Evolutionary conservation across 2,888 invertebrate species (phyloP), one percentile per base, ranked within the genome.

Genomic region (Electrophaes corylata): DNA sequence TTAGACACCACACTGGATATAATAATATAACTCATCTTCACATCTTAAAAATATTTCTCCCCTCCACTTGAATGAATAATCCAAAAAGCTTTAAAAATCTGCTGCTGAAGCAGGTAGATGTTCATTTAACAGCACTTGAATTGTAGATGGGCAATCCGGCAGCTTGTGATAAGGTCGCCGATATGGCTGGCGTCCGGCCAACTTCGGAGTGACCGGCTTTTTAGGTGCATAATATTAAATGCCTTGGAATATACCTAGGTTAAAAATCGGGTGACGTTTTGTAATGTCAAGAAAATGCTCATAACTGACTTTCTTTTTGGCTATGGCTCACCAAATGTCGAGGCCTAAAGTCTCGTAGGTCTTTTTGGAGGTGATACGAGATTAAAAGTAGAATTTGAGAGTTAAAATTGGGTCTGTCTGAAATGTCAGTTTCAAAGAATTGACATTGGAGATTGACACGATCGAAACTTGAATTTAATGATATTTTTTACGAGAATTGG

Each of bases 101-200:
- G 18, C 47, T 11, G 12, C 43, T 67, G 46, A 46, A 65, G 47
- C 52, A 55, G 48, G 45, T 44, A 49, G 39, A 58, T 59, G 68
- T 65, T 69, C 62, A 70, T 65, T 65, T 63, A 62, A 69, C 69
- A 65, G 55, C 64, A 62, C 71, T 67, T 67, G 60, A 61, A 66
- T 71, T 75, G 73, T 75, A 72, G 70, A 70, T 74, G 65, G 54
- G 61, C 59, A 62, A 72, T 68, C 63, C 54, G 57, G 50, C 26
- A 41, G 53, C 44, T 14, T 23, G 48, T 39, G 54, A 59, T 59
- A 59, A 59, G 53, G 59, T 41, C 19, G 39, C 39, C 16, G 48
- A 20, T 54, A 60, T 49, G 48, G 40, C 26, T 58, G 44, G 52
- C 51, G 5, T 40, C 53, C 54, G 49, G 59, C 52, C 52, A 58